Conservation (phyloP, 2,888 invertebrate species). For the Portevinia maculata region DNA sequence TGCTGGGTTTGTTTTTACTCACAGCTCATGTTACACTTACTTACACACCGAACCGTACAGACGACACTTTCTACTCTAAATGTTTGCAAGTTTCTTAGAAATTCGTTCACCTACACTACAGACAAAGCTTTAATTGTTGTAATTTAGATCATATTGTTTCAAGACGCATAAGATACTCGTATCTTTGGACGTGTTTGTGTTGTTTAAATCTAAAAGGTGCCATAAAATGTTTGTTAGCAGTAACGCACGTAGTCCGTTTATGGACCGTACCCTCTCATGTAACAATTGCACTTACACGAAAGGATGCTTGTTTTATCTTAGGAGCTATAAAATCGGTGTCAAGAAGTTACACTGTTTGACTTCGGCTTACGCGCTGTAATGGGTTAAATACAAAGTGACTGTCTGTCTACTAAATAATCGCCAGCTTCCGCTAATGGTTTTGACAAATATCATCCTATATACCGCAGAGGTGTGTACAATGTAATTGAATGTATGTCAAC, state of each 20-base stretch:
- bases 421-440: constrained; percentile 47
- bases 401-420: constrained; percentile 35
- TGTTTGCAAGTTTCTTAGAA: constrained; percentile 1
- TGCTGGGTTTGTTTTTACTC: constrained; percentile 15
- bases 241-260: constrained; percentile 25
- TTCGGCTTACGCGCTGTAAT: constrained; percentile 13
- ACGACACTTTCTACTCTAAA: constrained; percentile 38
- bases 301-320: constrained; percentile 15
- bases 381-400: constrained; percentile 18
- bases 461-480: neutral
- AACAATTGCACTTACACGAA: constrained; percentile 23
- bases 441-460: constrained; percentile 15
- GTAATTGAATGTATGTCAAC: constrained; percentile 14
- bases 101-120: constrained; percentile 22
- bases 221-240: constrained; percentile 12
- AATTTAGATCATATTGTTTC: constrained; percentile 23
- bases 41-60: neutral
- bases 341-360: constrained; percentile 37
- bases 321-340: constrained; percentile 45
- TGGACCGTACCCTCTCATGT: constrained; percentile 10
- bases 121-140: constrained; percentile 44
- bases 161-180: constrained; percentile 10
- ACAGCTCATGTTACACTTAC: constrained; percentile 32
- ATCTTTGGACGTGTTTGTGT: constrained; percentile 6
- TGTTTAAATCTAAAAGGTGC: constrained; percentile 34